These are phyloP conservation scores for Thripadectes ignobilis DNA, from an alignment of 2,797 vertebrate genomes.

Conservation along the genomic window DNA sequence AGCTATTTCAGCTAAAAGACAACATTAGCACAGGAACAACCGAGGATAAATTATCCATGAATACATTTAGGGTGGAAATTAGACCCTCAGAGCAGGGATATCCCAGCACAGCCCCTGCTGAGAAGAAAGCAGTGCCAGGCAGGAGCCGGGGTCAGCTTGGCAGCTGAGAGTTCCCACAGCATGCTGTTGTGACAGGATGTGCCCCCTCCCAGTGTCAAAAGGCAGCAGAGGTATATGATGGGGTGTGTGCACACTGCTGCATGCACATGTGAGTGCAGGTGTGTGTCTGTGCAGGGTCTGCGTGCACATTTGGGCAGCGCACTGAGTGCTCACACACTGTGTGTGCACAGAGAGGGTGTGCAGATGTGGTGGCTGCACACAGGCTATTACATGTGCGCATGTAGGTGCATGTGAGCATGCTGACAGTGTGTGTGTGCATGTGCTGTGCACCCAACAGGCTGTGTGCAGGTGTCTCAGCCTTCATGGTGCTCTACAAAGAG, in stretches of 20 bases:
- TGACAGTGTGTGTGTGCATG: neutral
- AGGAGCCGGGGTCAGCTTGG: fast-evolving
- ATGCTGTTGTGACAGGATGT: neutral
- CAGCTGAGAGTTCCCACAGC: neutral
- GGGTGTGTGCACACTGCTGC: fast-evolving
- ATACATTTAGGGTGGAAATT: conserved; percentile 45
- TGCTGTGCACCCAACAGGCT: neutral
- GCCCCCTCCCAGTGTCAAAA: neutral
- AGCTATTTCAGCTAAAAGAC: conserved; percentile 67
- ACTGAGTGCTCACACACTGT: neutral
- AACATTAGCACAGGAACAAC: conserved; percentile 45
- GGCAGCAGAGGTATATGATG: neutral
- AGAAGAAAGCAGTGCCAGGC: neutral
- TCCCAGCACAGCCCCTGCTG: neutral
- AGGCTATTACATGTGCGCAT: neutral
- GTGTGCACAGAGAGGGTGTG: neutral
- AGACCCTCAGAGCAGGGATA: neutral
- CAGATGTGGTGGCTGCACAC: neutral
- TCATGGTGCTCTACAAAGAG: neutral
- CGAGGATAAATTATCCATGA: conserved; percentile 52
- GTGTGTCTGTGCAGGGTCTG: neutral
- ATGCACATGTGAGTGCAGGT: neutral
- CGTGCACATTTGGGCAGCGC: fast-evolving
- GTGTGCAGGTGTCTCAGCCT: neutral
- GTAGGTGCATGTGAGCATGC: neutral